phyloP scores from a whole-genome alignment of 2,888 invertebrate species.

The Parelbella ahira region DNA sequence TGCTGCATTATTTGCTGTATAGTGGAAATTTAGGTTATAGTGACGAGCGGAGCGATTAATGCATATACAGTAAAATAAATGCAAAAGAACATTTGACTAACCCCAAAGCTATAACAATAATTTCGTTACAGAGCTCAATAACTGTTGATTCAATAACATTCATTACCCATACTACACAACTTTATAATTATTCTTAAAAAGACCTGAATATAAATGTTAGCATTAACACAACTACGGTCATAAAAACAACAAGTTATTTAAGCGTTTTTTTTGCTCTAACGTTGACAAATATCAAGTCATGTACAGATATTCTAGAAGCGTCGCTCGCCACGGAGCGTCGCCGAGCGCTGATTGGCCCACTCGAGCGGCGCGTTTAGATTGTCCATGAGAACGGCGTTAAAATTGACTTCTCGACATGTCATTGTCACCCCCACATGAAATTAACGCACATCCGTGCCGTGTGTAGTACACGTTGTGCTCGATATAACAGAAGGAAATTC shows the following conservation, averaged over 20 bases:
- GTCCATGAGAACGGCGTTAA: slow-evolving; percentile 35
- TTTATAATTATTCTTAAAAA: too few relatives aligned
- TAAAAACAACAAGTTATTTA: background rate
- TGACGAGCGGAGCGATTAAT: slow-evolving; percentile 5
- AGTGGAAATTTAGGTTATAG: background rate
- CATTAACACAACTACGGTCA: too few relatives aligned
- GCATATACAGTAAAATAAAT: too few relatives aligned
- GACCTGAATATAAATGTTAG: too few relatives aligned
- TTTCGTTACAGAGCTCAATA: too few relatives aligned
- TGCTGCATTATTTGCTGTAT: slow-evolving; percentile 33
- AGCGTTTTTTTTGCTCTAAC: slow-evolving; percentile 14
- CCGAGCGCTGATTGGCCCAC: slow-evolving; percentile 26
- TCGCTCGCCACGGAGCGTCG: slow-evolving; percentile 27
- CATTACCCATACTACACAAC: too few relatives aligned
- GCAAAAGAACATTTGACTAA: too few relatives aligned
- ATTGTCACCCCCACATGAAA: slow-evolving; percentile 13
- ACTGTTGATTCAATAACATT: too few relatives aligned
- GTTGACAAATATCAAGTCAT: too few relatives aligned
- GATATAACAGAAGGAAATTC: too few relatives aligned
- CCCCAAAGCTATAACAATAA: too few relatives aligned
- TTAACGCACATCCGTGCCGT: slow-evolving; percentile 14
- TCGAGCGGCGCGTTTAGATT: slow-evolving; percentile 33
- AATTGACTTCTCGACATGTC: slow-evolving; percentile 29
- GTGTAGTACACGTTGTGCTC: background rate
- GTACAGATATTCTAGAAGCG: too few relatives aligned